A percentile compares a stretch with the other conserved stretches of the same genome.
Conservation (phyloP, 2,888 invertebrate species). For the Anthophora plumipes region DNA sequence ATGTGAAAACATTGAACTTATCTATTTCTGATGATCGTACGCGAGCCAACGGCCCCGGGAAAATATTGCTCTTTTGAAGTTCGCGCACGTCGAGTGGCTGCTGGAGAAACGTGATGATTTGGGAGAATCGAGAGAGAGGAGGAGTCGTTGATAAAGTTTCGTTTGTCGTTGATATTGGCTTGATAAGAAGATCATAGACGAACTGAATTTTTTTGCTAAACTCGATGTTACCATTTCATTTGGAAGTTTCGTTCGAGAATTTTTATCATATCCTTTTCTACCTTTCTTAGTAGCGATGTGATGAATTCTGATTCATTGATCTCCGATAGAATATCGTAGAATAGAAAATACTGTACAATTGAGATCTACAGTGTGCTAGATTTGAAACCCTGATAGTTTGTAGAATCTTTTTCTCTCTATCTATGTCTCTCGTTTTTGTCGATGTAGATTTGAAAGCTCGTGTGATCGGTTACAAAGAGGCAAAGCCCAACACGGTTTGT, state of each 20-base stretch:
- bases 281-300: too few relatives aligned
- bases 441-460: neutral
- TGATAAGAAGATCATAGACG: neutral
- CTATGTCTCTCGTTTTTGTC: neutral
- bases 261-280: too few relatives aligned
- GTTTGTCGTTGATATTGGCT: too few relatives aligned
- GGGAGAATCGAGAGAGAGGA: neutral
- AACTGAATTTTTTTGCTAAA: too few relatives aligned
- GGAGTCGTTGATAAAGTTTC: neutral
- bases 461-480: neutral
- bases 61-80: constrained; percentile 54
- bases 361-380: too few relatives aligned
- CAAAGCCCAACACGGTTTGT: neutral
- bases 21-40: constrained; percentile 56
- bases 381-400: too few relatives aligned
- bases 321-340: too few relatives aligned
- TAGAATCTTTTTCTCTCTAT: too few relatives aligned
- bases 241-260: too few relatives aligned
- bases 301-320: too few relatives aligned
- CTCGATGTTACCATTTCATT: too few relatives aligned
- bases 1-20: constrained; percentile 69
- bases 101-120: constrained; percentile 26
- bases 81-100: neutral
- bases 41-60: constrained; percentile 12
- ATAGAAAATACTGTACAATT: too few relatives aligned